phyloP scores from a whole-genome alignment of 2,113 vertebrate species.

The Orientallactaga bullata region DNA sequence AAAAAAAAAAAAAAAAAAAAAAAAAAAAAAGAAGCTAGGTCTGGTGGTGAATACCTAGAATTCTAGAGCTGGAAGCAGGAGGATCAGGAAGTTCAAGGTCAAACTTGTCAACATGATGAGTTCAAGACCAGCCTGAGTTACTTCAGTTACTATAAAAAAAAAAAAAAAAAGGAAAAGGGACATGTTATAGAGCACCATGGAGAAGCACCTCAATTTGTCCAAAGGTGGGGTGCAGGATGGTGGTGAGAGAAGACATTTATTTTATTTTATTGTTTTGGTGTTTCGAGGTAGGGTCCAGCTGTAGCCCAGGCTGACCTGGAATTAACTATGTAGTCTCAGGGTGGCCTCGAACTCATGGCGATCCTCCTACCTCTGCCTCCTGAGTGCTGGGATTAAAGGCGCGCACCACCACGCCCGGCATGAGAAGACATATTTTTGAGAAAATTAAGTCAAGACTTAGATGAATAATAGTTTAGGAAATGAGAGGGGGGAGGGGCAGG shows the following conservation, averaged over 20 bases:
- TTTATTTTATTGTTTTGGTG: too few relatives aligned
- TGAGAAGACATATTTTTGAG: slow-evolving; percentile 20
- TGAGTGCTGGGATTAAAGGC: too few relatives aligned
- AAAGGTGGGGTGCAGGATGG: not conserved
- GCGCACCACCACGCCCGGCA: too few relatives aligned
- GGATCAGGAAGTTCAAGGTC: not conserved
- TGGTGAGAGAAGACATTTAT: not conserved
- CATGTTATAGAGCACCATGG: not conserved
- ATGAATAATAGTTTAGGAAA: not conserved
- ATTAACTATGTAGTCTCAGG: too few relatives aligned
- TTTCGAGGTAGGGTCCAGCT: too few relatives aligned
- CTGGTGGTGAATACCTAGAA: not conserved
- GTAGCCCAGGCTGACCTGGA: too few relatives aligned
- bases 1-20: too few relatives aligned
- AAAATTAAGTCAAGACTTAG: not conserved
- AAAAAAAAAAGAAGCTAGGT: too few relatives aligned
- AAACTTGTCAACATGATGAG: too few relatives aligned
- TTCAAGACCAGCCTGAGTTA: too few relatives aligned
- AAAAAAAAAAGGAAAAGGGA: not conserved
- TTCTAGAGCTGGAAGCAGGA: not conserved
- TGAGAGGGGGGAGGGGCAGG: not conserved
- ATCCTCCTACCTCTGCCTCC: too few relatives aligned
- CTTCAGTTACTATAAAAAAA: not conserved
- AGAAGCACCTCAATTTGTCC: not conserved
- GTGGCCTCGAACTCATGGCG: too few relatives aligned